Base-by-base conservation (phyloP, 1,140 invertebrate species). In the Hyposmocoma kahamanoa region DNA sequence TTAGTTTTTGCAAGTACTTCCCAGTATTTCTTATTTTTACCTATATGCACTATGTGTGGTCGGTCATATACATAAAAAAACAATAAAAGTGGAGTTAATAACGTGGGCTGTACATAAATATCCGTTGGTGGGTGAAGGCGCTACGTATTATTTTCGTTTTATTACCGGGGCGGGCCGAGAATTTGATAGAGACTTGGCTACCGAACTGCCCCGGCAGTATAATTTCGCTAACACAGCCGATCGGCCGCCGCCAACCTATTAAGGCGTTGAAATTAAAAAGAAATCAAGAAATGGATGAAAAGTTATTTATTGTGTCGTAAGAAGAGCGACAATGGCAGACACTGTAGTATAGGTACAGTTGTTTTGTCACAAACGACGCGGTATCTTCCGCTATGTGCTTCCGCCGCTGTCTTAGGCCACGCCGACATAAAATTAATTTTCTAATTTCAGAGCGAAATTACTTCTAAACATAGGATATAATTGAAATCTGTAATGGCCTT, bases 101-200 rank as follows among this genome's bases (percentile, higher is more conserved):
- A 62, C 58, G 55, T 56, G 59, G 53, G 50, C 53, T 66, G 62
- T 64, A 71, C 68, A 76, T 73, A 72, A 76, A 76, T 73, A 69
- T 73, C 63, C 53, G 42, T 11, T 42, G 51, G 59, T 45, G 53
- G 52, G 50, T 53, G 64, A 65, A 65, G 63, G 56, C 58, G 62
- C 60, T 67, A 50, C 63, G 59, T 67, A 70, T 73, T 77, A 73
- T 77, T 80, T 79, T 73, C 72, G 32, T 75, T 80, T 77, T 80
- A 76, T 77, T 80, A 80, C 72, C 59, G 59, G n/a, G n/a, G 50
- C 56, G 67, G 57, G 58, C 62, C 56, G 67, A 63, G 72, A 79
- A 65, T 72, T 74, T 73, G 65, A 76, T 72, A 74, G 65, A 72
- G 70, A 76, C 66, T 77, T 77, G 73, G 73, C 72, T 73, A 62